Evolutionary conservation across 2,888 invertebrate genomes (phyloP), one percentile per base, ranked within the genome.

Genomic region (Leuctra nigra): DNA sequence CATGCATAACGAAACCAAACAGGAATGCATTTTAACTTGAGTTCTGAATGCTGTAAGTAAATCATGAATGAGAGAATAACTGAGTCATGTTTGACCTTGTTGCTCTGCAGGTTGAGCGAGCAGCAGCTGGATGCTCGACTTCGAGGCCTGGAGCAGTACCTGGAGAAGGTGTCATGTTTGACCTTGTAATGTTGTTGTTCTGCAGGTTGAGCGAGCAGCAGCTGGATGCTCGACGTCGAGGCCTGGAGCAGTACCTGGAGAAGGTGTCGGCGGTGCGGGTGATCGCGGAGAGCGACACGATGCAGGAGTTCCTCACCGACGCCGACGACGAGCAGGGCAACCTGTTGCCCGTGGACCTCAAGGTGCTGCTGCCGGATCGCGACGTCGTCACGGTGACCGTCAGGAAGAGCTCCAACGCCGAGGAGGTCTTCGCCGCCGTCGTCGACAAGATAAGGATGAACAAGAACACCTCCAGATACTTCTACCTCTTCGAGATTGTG

Each of bases 131-230:
- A 99, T 72, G 86, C 91, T 0, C 79, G 99, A 59, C 80, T 99
- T 61, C 80, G 98, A 63, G 96, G 96, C 1, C 78, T 99, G 46
- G 99, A 99, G 72, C 93, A 93, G 74, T 99, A 98, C 78, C 78
- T 99, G 70, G 99, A 99, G 74, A 93, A 96, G 78, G 91, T 98
- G 0, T 98, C 98, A n/a, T n/a, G n/a, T n/a, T n/a, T n/a, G n/a
- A n/a, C n/a, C 59, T 44, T n/a, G 55, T 29, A 52, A 24, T 25
- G n/a, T 6, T 48, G 48, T 41, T 3, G 38, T 1, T 46, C 1
- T 57, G 29, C 62, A 77, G 77, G 59, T 69, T 99, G 66, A 95
- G 92, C 70, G 98, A 99, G 68, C 98, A 98, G 70, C 98, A 99
- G 71, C 75, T 99, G 60, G 99, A 99, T 72, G 86, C 91, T 0